Evolutionary conservation across 2,113 vertebrate genomes (phyloP).

Genomic region (Tupaia chinensis): DNA sequence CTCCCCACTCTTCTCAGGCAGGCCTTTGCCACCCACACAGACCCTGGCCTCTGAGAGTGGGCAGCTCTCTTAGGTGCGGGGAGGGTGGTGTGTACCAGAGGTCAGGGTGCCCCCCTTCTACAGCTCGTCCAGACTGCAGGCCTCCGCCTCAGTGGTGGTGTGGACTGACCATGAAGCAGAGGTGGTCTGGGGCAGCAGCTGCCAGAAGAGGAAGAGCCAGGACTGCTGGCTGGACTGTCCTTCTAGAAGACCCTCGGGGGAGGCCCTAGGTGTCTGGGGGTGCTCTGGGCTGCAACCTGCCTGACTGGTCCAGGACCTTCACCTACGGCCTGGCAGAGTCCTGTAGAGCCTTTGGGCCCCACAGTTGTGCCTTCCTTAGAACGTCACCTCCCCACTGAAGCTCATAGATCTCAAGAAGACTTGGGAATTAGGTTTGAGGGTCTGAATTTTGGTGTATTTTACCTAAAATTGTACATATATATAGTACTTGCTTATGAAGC

Average conservation of each 20-base stretch:
- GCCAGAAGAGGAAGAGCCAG: not conserved
- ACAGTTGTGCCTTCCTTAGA: not conserved
- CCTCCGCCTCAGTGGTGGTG: not conserved
- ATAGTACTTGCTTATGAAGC: not conserved
- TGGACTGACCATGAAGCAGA: not conserved
- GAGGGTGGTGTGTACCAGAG: too few species aligned
- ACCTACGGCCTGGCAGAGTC: too few species aligned
- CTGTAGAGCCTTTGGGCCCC: not conserved
- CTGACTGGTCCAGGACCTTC: not conserved
- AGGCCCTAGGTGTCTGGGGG: not conserved
- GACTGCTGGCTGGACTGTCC: not conserved
- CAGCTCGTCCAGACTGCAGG: not conserved
- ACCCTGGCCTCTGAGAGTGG: fast-evolving
- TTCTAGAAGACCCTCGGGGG: not conserved
- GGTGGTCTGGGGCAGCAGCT: not conserved
- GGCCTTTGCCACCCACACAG: not conserved
- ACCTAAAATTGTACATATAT: not conserved
- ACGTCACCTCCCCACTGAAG: not conserved
- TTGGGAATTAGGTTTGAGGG: not conserved
- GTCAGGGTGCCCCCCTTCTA: not conserved
- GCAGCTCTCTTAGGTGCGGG: not conserved
- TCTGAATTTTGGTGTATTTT: not conserved
- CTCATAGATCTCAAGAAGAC: not conserved
- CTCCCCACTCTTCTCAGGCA: fast-evolving
- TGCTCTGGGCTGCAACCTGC: not conserved